Evolutionary conservation across 1,140 invertebrate genomes (phyloP), one percentile per base, ranked within the genome.

Genomic region (Akabosia matsudoensis): DNA sequence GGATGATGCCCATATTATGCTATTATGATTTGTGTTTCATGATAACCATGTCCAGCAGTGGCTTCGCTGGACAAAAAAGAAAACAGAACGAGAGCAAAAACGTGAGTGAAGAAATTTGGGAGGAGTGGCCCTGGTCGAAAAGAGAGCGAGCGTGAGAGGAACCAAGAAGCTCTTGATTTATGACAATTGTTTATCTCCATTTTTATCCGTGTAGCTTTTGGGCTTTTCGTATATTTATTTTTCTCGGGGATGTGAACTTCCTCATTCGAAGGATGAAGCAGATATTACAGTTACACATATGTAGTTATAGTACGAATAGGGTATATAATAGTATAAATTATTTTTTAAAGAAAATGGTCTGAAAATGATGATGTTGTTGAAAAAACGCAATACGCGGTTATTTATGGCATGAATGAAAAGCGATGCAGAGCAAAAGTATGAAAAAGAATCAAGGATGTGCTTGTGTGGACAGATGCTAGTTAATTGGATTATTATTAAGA

Each of bases 131-230:
- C 7, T 45, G 7, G 37, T 45, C 37, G 18, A 45, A 45, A 45
- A 45, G 37, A 45, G 18, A 45, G 37, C 37, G 7, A 18, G 37
- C 7, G 37, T 10, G 37, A 45, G 37, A 45, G n/a, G n/a, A n/a
- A n/a, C n/a, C n/a, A n/a, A n/a, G n/a, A n/a, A n/a, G 61, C 61
- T 30, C 31, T 67, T 76, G 75, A 76, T 76, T 76, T 76, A 76
- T 76, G 70, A 76, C 75, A 76, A 33, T 31, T 76, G 75, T 76
- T 76, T 76, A 76, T 76, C 75, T 76, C 75, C 75, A 72, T 72
- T 76, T 76, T 67, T 67, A 67, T 67, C 61, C 61, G 13, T 30
- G 28, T 67, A 67, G 61, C 61, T 67, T 67, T 30, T 67, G 61
- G 61, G 61, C 61, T 67, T 67, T 67, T n/a, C 54, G 54, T 61